Evolutionary conservation across 2,113 vertebrate genomes (phyloP), one percentile per base, ranked within the genome.

Genomic region (Pollachius pollachius): DNA sequence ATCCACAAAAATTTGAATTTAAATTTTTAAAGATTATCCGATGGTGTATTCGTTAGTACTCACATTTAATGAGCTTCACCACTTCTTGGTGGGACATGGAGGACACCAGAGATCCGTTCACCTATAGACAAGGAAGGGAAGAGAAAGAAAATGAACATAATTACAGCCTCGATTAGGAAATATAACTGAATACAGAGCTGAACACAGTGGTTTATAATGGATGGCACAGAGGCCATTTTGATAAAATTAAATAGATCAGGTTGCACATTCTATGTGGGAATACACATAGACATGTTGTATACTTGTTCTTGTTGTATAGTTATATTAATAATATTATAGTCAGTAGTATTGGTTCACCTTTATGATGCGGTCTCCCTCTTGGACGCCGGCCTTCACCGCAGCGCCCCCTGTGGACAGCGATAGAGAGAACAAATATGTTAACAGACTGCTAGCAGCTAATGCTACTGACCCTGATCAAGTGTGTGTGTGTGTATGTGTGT

Each of bases 21-120:
- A 57, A 4, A 57, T 23, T 18, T 9, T 52, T 15, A 8, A 59
- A 15, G 5, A 17, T 15, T 59, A 61, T 61, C 5, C 2, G 59
- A 61, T 61, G 6, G 21, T 61, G 19, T 61, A 61, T 34, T 27
- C 30, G 17, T 62, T 15, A 3, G 17, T 62, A 91, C 96, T 95
- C 84, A 98, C 96, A 95, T 86, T 97, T 97, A 88, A 98, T 98
- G 72, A 98, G 93, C 85, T 96, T 96, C 52, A 98, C 96, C 67
- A 98, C 96, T 75, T 98, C 95, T 71, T 97, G 92, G 75, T 98
- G 96, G 3, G 96, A 95, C 90, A 96, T 96, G 80, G 95, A 94
- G 65, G 95, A 93, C 78, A 98, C 96, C 87, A 96, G 85, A 0
- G 93, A 95, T 73, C 96, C 96, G 0, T 98, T 98, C 65, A 98